Evolutionary conservation across 2,797 vertebrate species (phyloP), one percentile per base, ranked within the genome.

Genomic region (Pteronotus mesoamericanus): DNA sequence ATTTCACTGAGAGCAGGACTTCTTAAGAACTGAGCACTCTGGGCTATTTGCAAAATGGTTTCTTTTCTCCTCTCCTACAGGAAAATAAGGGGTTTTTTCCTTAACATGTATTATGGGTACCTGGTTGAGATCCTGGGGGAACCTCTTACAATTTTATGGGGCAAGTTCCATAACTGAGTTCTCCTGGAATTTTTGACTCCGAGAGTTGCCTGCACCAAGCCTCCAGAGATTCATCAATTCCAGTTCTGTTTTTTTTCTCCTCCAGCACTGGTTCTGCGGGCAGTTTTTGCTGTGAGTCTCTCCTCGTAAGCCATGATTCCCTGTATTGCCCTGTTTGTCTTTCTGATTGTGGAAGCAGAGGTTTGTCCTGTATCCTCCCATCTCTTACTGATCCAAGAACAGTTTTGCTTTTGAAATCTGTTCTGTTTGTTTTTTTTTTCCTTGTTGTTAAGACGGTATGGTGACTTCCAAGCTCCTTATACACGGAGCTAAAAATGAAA

Each of bases 1-100:
- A 71, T 34, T n/a, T 15, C 1, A 0, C 3, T 37, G 32, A 22
- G 22, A 22, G 15, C 0, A 15, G 18, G 22, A 3, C 32, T 75
- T 29, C 1, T 80, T 71, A 71, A 68, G 16, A 46, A 71, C 24
- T 37, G 39, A 26, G 15, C 53, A 14, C 39, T 44, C 39, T 71
- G 10, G 32, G 21, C 6, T 69, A 57, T 71, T 82, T 71, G 29
- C 44, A 57, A 1, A 80, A 59, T 32, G 24, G 22, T 66, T 26
- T 7, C 9, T 51, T 75, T 15, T 34, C 57, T 59, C 12, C n/a
- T 72, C 12, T 51, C 26, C 79, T 91, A 6, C n/a, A 71, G 39
- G 14, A 68, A 32, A 7, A 89, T 5, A 29, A 78, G 26, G 2
- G 39, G 1, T 46, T 7, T 34, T 80, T 55, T 46, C 29, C 69